Base-by-base conservation (phyloP, 2,888 invertebrate species). In the Pyrgus malvae region DNA sequence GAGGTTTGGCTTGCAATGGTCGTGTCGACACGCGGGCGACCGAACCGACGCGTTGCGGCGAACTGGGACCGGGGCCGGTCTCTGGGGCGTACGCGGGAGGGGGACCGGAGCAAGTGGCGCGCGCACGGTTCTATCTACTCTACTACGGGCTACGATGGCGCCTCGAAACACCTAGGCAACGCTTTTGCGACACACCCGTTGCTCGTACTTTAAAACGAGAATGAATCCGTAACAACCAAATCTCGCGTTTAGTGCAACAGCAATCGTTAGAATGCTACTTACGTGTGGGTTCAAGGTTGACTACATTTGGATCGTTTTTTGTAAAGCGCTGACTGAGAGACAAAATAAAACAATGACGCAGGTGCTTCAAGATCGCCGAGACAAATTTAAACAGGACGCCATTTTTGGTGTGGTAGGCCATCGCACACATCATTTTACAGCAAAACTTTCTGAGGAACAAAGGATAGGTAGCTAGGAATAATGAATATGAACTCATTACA, bases 11-110 rank as follows among this genome's bases (percentile, higher is more conserved):
- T 61, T 59, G 56, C 55, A 53, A 64, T 31, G 38, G 29, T 65
- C 61, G 71, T 72, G 62, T 67, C 62, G 62, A 70, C 74, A 72
- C 86, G 77, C 90, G 88, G 64, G 88, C 83, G 85, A 77, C 75
- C 85, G 75, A 68, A 80, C 71, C 85, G 84, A 83, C 88, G 90
- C 90, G 85, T 83, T 89, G 89, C 89, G 84, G 84, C 80, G 80
- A 80, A 89, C 90, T 89, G 90, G 84, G 86, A 76, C 76, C 78
- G 75, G 63, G 72, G 81, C 78, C 79, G 75, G 78, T 75, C 73
- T 71, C 79, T 71, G 74, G 74, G 74, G 74, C 68, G 78, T 73
- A 72, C 77, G 70, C 70, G 70, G 72, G 74, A 67, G 70, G 67
- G 76, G 67, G 74, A 72, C 74, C 71, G 74, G 72, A 77, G 79